These are phyloP conservation scores for Characodon lateralis DNA, from an alignment of 2,797 vertebrate genomes.

Conservation along the genomic window DNA sequence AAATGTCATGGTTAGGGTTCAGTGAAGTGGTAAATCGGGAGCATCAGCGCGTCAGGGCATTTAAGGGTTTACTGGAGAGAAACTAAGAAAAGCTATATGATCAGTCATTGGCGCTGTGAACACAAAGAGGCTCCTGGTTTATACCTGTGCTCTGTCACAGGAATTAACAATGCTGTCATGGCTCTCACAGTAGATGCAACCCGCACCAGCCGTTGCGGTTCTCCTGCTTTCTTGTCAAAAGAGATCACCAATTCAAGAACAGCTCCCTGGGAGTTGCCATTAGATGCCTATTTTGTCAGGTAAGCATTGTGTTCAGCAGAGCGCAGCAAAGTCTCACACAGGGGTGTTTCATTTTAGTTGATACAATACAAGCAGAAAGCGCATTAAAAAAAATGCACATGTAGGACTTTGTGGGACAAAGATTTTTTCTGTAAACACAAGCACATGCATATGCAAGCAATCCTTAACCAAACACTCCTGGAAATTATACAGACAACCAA, in stretches of 20 bases:
- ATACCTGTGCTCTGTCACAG: conserved; percentile 51
- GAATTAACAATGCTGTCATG: conserved; percentile 41
- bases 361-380: conserved; percentile 52
- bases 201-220: conserved; percentile 22
- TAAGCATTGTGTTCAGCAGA: conserved; percentile 44
- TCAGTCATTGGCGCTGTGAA: conserved; percentile 64
- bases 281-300: conserved; percentile 44
- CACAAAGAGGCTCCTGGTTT: conserved; percentile 34
- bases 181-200: conserved; percentile 40
- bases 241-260: conserved; percentile 30
- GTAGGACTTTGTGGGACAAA: conserved; percentile 25
- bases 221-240: conserved; percentile 35
- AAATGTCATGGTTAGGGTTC: conserved; percentile 80
- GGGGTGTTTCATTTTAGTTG: conserved; percentile 45
- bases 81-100: conserved; percentile 75
- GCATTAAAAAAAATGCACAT: conserved; percentile 50
- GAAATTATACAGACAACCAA: conserved; percentile 7
- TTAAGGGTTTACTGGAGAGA: conserved; percentile 74
- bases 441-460: conserved; percentile 19
- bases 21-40: conserved; percentile 80
- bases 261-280: conserved; percentile 37
- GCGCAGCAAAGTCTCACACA: conserved; percentile 20
- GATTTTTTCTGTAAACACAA: conserved; percentile 29
- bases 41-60: conserved; percentile 77
- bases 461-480: neutral